A percentile compares a stretch with the other conserved stretches of the same genome.
Conservation (phyloP, 2,888 invertebrate species). For the Lacanobia wlatinum region DNA sequence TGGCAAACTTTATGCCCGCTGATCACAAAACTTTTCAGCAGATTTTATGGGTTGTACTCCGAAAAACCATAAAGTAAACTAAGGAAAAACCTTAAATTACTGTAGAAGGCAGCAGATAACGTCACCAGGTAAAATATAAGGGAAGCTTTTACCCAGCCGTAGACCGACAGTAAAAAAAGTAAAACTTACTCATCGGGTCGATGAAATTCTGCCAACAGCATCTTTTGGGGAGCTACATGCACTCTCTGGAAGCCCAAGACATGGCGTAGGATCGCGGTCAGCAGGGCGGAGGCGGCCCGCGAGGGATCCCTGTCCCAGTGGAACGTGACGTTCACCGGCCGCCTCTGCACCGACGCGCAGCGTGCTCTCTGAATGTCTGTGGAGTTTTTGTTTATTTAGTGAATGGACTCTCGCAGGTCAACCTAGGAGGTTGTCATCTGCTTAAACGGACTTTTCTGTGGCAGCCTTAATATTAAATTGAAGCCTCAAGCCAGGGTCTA, state of each 20-base stretch:
- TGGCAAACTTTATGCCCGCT: too few species aligned
- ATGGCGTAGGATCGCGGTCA: not conserved
- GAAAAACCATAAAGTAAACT: too few species aligned
- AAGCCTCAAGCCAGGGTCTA: too few species aligned
- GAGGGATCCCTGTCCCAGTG: not conserved
- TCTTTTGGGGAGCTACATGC: not conserved
- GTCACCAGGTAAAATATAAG: not conserved
- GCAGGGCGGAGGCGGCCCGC: constrained; percentile 1
- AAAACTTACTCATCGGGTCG: not conserved
- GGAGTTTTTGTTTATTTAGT: too few species aligned
- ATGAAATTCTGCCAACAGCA: not conserved
- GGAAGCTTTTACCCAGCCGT: not conserved
- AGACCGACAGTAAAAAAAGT: not conserved
- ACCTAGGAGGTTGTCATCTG: too few species aligned
- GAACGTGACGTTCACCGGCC: not conserved
- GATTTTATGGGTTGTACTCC: too few species aligned
- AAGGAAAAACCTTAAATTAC: too few species aligned
- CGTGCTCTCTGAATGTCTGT: not conserved
- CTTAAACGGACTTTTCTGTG: not conserved
- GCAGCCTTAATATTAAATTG: not conserved
- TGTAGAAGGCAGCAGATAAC: too few species aligned
- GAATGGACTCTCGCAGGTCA: not conserved
- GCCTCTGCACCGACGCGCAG: not conserved
- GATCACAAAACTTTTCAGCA: too few species aligned
- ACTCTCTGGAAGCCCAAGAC: not conserved